Conservation (phyloP, 2,888 invertebrate species). For the Parnassius glacialis region DNA sequence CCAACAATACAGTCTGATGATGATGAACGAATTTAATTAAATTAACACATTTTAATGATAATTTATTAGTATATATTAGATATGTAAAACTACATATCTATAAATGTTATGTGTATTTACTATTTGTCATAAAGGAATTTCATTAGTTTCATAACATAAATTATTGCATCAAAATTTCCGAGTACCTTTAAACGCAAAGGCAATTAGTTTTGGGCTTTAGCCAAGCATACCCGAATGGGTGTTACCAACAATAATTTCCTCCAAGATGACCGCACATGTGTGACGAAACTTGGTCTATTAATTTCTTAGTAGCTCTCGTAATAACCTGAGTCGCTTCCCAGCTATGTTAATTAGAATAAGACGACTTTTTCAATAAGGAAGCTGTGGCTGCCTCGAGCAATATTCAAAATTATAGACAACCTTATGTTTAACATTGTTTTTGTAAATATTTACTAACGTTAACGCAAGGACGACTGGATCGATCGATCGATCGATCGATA, state of each 20-base stretch:
- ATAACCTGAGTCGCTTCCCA: conserved; percentile 42
- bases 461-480: conserved; percentile 6
- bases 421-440: not conserved
- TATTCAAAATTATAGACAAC: conserved; percentile 19
- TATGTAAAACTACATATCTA: too few relatives aligned
- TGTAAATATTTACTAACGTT: conserved; percentile 11
- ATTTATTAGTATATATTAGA: too few relatives aligned
- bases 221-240: conserved; percentile 34
- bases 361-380: conserved; percentile 19
- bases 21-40: too few relatives aligned
- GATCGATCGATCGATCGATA: conserved; percentile 3
- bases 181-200: conserved; percentile 18
- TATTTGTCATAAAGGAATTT: too few relatives aligned
- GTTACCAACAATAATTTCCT: conserved; percentile 57
- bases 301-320: conserved; percentile 60
- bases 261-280: conserved; percentile 55
- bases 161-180: conserved; percentile 8
- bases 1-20: too few relatives aligned
- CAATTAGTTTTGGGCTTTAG: conserved; percentile 26
- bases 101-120: too few relatives aligned
- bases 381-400: conserved; percentile 17
- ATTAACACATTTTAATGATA: too few relatives aligned
- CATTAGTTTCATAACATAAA: not conserved
- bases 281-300: conserved; percentile 62
- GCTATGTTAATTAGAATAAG: conserved; percentile 28